A percentile compares a stretch with the other conserved stretches of the same genome.
Conservation (phyloP, 2,888 invertebrate genomes). For the Plusia festucae region DNA sequence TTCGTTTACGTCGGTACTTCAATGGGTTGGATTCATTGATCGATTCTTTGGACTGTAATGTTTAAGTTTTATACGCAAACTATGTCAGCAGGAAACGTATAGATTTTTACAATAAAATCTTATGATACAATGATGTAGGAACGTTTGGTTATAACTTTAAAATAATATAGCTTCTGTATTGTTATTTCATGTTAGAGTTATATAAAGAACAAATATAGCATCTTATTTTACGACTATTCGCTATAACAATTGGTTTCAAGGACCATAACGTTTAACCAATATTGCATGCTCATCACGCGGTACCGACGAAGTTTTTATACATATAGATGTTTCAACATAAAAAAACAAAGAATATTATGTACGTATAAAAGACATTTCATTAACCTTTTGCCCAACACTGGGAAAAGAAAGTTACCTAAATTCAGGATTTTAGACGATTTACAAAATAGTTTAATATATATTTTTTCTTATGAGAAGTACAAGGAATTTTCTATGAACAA, state of each 20-base stretch:
- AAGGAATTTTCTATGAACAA: too few species aligned
- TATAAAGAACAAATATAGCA: slow-evolving; percentile 27
- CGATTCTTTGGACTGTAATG: too few species aligned
- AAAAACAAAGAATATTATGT: too few species aligned
- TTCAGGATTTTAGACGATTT: too few species aligned
- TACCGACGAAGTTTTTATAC: not conserved
- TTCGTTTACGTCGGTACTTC: too few species aligned
- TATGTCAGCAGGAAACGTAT: not conserved
- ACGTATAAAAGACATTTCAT: too few species aligned
- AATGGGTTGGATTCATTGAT: too few species aligned
- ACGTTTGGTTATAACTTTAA: slow-evolving; percentile 22
- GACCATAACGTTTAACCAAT: slow-evolving; percentile 15
- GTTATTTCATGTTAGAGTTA: slow-evolving; percentile 26
- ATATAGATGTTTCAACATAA: too few species aligned
- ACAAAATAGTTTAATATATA: too few species aligned
- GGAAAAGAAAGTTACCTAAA: too few species aligned
- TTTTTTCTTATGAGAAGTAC: too few species aligned
- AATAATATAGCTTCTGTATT: slow-evolving; percentile 22
- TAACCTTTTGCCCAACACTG: too few species aligned
- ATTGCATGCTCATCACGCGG: slow-evolving; percentile 13
- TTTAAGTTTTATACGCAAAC: not conserved
- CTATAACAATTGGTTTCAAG: slow-evolving; percentile 29
- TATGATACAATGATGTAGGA: slow-evolving; percentile 13
- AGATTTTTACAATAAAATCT: slow-evolving; percentile 18
- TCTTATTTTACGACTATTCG: slow-evolving; percentile 13